A percentile compares a stretch with the other conserved stretches of the same genome.
These are phyloP conservation scores for Zelleria hepariella DNA, from an alignment of 2,888 invertebrate genomes.

Conservation along the genomic window DNA sequence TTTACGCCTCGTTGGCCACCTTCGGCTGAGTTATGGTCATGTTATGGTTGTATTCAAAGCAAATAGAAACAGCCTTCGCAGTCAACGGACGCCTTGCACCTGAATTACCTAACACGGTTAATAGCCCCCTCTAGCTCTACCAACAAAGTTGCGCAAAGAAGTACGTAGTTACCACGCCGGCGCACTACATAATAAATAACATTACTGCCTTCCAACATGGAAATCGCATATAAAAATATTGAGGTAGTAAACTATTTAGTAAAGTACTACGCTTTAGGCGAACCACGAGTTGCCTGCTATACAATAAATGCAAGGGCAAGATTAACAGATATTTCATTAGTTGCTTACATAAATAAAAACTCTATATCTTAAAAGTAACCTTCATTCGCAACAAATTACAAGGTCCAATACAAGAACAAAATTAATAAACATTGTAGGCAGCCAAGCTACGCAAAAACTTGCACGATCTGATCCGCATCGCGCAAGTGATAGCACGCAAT, in stretches of 20 bases:
- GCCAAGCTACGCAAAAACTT: too few species aligned
- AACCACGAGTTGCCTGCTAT: background rate
- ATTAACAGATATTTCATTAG: too few species aligned
- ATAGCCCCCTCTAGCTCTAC: background rate
- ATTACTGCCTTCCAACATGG: background rate
- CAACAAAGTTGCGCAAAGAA: background rate
- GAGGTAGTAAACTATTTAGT: background rate
- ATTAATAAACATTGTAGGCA: background rate
- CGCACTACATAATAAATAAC: background rate
- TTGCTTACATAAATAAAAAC: too few species aligned
- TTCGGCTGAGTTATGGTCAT: too few species aligned
- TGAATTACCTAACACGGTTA: background rate
- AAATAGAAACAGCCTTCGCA: background rate
- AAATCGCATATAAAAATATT: background rate
- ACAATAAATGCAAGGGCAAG: background rate
- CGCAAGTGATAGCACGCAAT: too few species aligned
- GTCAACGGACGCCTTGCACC: background rate
- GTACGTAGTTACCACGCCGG: background rate
- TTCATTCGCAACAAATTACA: too few species aligned
- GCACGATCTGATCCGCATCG: too few species aligned
- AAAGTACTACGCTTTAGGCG: background rate
- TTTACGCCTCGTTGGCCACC: too few species aligned
- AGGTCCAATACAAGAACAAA: background rate
- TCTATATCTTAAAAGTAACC: too few species aligned
- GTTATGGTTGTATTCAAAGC: background rate